Base-by-base conservation (phyloP, 2,797 vertebrate genomes). In the Aldrovandia affinis region DNA sequence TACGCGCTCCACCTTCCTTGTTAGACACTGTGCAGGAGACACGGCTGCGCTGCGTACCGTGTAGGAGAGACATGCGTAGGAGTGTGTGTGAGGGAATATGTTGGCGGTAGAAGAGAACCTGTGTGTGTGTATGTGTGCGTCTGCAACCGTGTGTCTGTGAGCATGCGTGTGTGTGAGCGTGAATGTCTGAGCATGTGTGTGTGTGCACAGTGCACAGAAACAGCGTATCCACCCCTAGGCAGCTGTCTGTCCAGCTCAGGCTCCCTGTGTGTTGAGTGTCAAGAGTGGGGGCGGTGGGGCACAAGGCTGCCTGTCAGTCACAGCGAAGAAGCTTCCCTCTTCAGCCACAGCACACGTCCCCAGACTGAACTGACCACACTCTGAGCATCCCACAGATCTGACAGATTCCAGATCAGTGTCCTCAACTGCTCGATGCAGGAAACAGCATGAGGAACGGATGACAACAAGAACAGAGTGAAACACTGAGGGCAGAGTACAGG, bases 231-330 rank as follows among this genome's bases (percentile, higher is more conserved):
- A 30, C 78, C 47, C 42, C 39, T 18, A 36, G 28, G 59, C 28
- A 50, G 54, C 42, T 70, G 63, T 81, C 8, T 77, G 83, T 84
- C 81, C 83, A 75, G 78, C 57, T 86, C 79, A 50, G 79, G 20
- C 80, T 54, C 52, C 75, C 86, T 80, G 85, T 68, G 81, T 84
- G 85, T 79, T 85, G 86, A 70, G 28, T 81, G 78, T 85, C 86
- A 22, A 44, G 52, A 79, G 65, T 65, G 84, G 80, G 78, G 75
- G 39, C 6, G 73, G 22, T 55, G 30, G n/a, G 77, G n/a, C 3
- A 42, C 22, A 6, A 44, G 57, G 57, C 75, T 83, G 81, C 85
- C 75, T 84, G 78, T 86, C 85, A 85, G 44, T 83, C 81, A 82
- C 85, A 77, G 20, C 39, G 57, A 77, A 82, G n/a, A 14, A n/a